These are phyloP conservation scores for Penaeus chinensis DNA, from an alignment of 1,140 invertebrate genomes.

Conservation along the genomic window DNA sequence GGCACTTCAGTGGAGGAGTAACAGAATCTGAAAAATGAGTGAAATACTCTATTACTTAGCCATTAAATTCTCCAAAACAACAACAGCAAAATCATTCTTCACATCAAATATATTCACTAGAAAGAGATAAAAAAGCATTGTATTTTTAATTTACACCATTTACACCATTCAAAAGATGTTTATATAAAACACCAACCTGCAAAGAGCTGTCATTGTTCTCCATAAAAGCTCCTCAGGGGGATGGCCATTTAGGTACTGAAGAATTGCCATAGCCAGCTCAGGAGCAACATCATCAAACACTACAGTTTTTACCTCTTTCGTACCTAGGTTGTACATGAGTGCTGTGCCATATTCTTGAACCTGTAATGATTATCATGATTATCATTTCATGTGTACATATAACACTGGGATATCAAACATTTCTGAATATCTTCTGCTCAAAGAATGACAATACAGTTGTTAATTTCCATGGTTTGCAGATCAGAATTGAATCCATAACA, in stretches of 20 bases:
- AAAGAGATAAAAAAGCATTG: no score
- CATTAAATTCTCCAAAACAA: conserved; percentile 1
- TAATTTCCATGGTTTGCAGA: no score
- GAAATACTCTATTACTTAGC: conserved; percentile 36
- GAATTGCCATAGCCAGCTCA: conserved; percentile 90
- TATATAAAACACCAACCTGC: conserved; percentile 71
- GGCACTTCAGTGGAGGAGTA: conserved; percentile 73
- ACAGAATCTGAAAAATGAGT: conserved; percentile 50
- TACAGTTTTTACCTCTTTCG: conserved; percentile 96
- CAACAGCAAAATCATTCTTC: no score
- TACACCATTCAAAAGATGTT: conserved; percentile 75
- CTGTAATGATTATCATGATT: conserved; percentile 65
- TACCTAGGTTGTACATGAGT: conserved; percentile 89
- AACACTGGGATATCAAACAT: no score
- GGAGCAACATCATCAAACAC: conserved; percentile 94
- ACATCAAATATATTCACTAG: no score
- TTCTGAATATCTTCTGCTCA: no score
- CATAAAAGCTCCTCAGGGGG: conserved; percentile 84
- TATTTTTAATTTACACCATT: no score
- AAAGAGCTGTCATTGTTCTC: conserved; percentile 82
- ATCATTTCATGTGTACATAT: no score
- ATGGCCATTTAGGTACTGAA: conserved; percentile 86
- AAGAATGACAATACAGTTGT: not conserved
- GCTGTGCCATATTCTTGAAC: conserved; percentile 85
- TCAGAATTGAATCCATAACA: no score